Evolutionary conservation across 1,140 invertebrate species (phyloP).

Genomic region (Drosophila melanogaster): Release_6_plus_ISO1_MT NC_004354.4:14817001-14817500

Average conservation of each 20-base stretch:
- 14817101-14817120: too few species aligned
- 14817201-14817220: constrained; percentile 27
- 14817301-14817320: constrained; percentile 68
- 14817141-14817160: too few species aligned
- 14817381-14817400: constrained; percentile 6
- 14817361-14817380: constrained; percentile 11
- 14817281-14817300: constrained; percentile 77
- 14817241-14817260: constrained; percentile 24
- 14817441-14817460: background rate
- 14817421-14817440: background rate
- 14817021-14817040: too few species aligned
- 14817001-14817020: background rate
- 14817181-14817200: constrained; percentile 12
- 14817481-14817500: background rate
- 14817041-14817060: too few species aligned
- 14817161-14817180: background rate
- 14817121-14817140: too few species aligned
- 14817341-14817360: constrained; percentile 22
- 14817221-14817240: constrained; percentile 59
- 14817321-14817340: constrained; percentile 20
- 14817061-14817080: too few species aligned
- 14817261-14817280: constrained; percentile 50
- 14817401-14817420: constrained; percentile 18
- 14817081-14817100: too few species aligned
- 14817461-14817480: background rate